Base-by-base conservation (phyloP, 2,797 vertebrate genomes). In the Sternotherus odoratus region DNA sequence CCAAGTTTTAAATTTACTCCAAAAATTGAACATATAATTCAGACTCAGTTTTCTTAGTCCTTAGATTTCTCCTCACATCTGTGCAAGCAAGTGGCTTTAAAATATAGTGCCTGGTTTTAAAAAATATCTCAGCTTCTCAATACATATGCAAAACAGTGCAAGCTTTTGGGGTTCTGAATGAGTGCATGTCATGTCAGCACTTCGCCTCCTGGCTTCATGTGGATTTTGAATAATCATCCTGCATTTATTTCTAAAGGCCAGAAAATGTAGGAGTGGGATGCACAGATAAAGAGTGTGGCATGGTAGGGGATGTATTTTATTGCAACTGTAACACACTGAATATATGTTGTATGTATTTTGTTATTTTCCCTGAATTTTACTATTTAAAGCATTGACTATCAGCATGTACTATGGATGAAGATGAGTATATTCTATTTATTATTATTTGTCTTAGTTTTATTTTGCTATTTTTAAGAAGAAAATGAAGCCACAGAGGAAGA, bases 201-300 rank as follows among this genome's bases (percentile, higher is more conserved):
- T 4, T 7, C 75, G 33, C 2, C 4, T 7, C 4, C 6, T 4
- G 46, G 53, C 50, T 74, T 43, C 21, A 0, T 1, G 51, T 91
- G 39, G 46, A 6, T 1, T 43, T 0, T 26, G 69, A 48, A 2
- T 7, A 3, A 4, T 28, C 8, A 9, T 4, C 49, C 0, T 0
- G 36, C 17, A 12, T 30, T 12, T 1, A 0, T 46, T 10, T 6
- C n/a, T 43, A 11, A 13, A 3, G 8, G 39, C 0, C 1, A 39
- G 51, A 1, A 0, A 0, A 1, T 0, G 9, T 24, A 24, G 23
- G 36, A 72, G 23, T 13, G 36, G 10, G n/a, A 43, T 26, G 13
- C 69, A 26, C 60, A 63, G 16, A n/a, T n/a, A n/a, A 43, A 43
- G 36, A 12, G 36, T 1, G 8, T 72, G 36, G 69, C 17, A 24